A percentile compares a stretch with the other conserved stretches of the same genome.
These are phyloP conservation scores for Tokudaia muenninki DNA, from an alignment of 2,797 vertebrate species.

Conservation along the genomic window DNA sequence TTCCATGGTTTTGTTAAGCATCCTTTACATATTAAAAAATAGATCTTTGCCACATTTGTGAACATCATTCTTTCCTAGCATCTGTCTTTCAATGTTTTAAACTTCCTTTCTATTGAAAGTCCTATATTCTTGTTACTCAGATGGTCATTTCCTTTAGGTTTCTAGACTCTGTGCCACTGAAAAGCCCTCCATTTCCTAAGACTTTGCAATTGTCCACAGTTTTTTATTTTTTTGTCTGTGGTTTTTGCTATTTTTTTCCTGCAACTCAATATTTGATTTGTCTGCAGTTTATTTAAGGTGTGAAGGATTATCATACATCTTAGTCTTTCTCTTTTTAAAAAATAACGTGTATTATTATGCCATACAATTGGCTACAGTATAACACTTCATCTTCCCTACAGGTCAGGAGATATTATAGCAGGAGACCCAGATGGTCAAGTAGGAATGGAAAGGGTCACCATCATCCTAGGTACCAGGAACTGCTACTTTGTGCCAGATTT, in stretches of 20 bases:
- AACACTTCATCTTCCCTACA: background rate
- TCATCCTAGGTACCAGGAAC: background rate
- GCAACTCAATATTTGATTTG: background rate
- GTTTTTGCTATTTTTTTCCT: constrained; percentile 6
- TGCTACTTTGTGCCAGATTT: background rate
- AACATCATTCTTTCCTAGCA: constrained; percentile 9
- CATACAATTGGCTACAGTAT: background rate
- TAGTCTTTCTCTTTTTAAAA: background rate
- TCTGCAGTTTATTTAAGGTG: constrained; percentile 32
- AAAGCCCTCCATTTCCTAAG: background rate
- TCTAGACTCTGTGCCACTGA: constrained; percentile 35
- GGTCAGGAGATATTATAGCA: background rate
- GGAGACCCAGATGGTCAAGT: background rate
- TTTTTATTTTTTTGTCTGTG: constrained; percentile 35
- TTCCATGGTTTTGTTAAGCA: constrained; percentile 25
- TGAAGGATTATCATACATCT: background rate
- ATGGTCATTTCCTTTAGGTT: constrained; percentile 26
- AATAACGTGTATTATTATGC: background rate
- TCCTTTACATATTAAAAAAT: constrained; percentile 39
- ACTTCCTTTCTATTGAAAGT: background rate
- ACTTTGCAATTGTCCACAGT: background rate
- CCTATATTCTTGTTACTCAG: constrained; percentile 17
- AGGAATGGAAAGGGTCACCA: background rate
- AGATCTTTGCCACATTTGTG: background rate
- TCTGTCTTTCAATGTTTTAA: constrained; percentile 19